Evolutionary conservation across 2,113 vertebrate genomes (phyloP), one percentile per base, ranked within the genome.

Genomic region (Pygoscelis adeliae): DNA sequence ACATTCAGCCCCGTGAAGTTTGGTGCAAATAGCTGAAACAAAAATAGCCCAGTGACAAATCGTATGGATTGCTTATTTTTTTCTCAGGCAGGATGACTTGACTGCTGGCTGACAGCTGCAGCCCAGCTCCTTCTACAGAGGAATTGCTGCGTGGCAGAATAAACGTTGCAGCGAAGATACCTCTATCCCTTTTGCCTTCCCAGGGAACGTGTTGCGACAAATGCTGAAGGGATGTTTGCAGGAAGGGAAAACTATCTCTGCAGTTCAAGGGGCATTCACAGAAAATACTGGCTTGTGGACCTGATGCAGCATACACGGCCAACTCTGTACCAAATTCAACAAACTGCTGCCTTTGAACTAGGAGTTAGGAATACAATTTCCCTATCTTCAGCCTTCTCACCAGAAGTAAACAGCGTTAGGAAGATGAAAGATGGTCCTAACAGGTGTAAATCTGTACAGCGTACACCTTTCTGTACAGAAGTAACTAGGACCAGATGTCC

Each of bases 141-240:
- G 25, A 70, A n/a, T 21, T 12, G 55, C 90, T 82, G 47, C 1
- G 2, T 1, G 7, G 47, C 38, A 69, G 34, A 38, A 22, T 14
- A 63, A 73, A 40, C 50, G 5, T 8, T 12, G 17, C 21, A 32
- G 18, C 25, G 59, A 25, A 30, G 55, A 32, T 27, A 5, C 5
- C 65, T 73, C 61, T 44, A 3, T 76, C 27, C 49, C 18, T 58
- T 83, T 30, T 23, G 53, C 58, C 29, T 69, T 90, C 47, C 63
- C 21, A 10, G 62, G 58, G 56, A 81, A 21, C 1, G 3, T 4
- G 16, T 32, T 50, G 7, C 0, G 2, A 49, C 13, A 34, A 32
- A 44, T n/a, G 34, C 72, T 26, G 32, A 25, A 30, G 66, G 59
- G 27, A 5, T 69, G 66, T 59, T 86, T 66, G 66, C n/a, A 21